Evolutionary conservation across 2,888 invertebrate genomes (phyloP).

Genomic region (Lycaena phlaeas): DNA sequence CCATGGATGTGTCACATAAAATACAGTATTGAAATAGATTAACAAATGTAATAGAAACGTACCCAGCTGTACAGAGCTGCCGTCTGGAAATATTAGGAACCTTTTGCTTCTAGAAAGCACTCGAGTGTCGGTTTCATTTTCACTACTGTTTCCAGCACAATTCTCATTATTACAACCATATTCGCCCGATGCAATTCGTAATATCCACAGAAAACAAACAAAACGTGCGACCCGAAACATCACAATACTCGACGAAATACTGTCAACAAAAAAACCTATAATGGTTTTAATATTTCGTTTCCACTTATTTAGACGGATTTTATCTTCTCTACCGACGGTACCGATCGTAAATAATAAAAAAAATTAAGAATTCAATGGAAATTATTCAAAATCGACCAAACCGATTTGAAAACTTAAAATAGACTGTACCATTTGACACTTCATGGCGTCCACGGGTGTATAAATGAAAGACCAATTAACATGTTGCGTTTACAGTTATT

Average conservation of each 20-base stretch:
- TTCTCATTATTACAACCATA: conserved; percentile 26
- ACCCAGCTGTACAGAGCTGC: conserved; percentile 76
- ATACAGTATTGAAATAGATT: no score
- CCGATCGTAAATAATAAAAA: no score
- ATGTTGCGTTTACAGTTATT: conserved; percentile 50
- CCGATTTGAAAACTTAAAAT: conserved; percentile 35
- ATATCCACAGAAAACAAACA: conserved; percentile 19
- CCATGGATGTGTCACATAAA: no score
- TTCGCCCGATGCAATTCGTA: conserved; percentile 32
- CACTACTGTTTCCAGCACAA: conserved; percentile 27
- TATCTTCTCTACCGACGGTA: no score
- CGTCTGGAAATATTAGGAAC: conserved; percentile 74
- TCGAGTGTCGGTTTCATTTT: conserved; percentile 31
- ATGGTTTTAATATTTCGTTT: no score
- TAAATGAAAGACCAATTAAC: conserved; percentile 59
- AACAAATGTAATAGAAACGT: conserved; percentile 23
- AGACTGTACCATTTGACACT: conserved; percentile 36
- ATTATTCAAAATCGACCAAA: conserved; percentile 28
- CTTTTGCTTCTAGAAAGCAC: conserved; percentile 70
- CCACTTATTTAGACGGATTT: no score
- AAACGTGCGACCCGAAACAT: neutral
- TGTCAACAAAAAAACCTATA: no score
- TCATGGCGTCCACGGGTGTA: conserved; percentile 31
- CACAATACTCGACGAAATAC: neutral
- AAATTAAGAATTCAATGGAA: no score